Percentiles rank a stretch among this genome's conserved stretches.
phyloP scores from a whole-genome alignment of 2,888 invertebrate species.

The Orchesellides sinensis region DNA sequence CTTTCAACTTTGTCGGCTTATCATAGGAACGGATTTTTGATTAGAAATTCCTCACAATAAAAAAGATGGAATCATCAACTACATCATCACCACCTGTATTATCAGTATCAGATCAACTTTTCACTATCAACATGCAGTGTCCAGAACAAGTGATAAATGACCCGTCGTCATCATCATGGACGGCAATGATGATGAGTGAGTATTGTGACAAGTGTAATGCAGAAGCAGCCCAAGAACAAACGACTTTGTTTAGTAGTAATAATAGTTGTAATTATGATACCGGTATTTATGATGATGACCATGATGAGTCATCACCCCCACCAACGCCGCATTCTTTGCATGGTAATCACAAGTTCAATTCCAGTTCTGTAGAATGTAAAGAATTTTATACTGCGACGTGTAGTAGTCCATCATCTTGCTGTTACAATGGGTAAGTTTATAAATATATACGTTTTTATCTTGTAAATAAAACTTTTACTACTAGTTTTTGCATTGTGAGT shows the following conservation, averaged over 20 bases:
- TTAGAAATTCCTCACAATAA: slow-evolving; percentile 18
- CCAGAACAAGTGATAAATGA: slow-evolving; percentile 2
- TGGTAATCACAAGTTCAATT: background rate
- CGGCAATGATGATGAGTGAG: background rate
- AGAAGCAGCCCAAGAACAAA: background rate
- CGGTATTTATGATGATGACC: background rate
- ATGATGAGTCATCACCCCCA: background rate
- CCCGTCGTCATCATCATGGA: background rate
- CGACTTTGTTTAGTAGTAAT: background rate
- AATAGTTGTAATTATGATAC: slow-evolving; percentile 1
- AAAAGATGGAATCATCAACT: slow-evolving; percentile 13
- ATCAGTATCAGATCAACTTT: background rate
- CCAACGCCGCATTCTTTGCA: slow-evolving; percentile 33
- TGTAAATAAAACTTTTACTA: too few species aligned
- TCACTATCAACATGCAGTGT: background rate
- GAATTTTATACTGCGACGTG: too few species aligned
- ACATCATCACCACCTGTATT: background rate
- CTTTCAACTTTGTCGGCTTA: background rate
- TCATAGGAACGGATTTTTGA: slow-evolving; percentile 9
- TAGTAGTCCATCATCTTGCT: too few species aligned
- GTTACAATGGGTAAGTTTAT: too few species aligned
- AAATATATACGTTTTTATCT: too few species aligned
- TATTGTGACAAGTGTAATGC: slow-evolving; percentile 8
- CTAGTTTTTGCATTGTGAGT: too few species aligned
- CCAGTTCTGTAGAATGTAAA: background rate